phyloP scores from a whole-genome alignment of 1,140 invertebrate species.

The Protaetia brevitarsis region DNA sequence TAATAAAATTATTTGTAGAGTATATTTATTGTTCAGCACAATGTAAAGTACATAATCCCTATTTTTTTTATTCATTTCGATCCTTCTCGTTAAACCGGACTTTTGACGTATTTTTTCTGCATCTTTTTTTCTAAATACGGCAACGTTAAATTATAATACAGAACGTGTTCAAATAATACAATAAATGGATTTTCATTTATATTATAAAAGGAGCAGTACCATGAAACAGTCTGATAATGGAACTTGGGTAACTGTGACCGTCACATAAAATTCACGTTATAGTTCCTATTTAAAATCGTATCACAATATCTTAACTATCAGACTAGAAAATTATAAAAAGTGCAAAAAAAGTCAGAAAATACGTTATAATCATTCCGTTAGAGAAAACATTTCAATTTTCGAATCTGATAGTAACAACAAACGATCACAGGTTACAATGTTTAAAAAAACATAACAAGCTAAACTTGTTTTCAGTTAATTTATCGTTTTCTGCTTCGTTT shows the following conservation, averaged over 20 bases:
- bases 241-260: conserved; percentile 28
- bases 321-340: conserved; percentile 19
- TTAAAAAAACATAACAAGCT: conserved; percentile 17
- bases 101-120: neutral
- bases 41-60: no score
- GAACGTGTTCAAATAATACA: no score
- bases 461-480: conserved; percentile 13
- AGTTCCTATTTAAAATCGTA: conserved; percentile 23
- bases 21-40: no score
- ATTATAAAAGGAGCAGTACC: conserved; percentile 16
- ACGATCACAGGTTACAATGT: conserved; percentile 23
- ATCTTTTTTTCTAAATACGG: neutral
- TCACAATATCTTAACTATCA: conserved; percentile 25
- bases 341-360: conserved; percentile 23
- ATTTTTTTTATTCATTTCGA: neutral
- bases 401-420: conserved; percentile 17
- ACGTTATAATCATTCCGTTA: neutral
- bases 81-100: neutral
- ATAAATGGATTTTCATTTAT: neutral
- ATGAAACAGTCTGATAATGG: conserved; percentile 18
- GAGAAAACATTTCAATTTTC: conserved; percentile 14
- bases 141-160: neutral
- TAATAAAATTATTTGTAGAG: no score
- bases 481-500: conserved; percentile 26
- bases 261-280: conserved; percentile 18